phyloP scores from a whole-genome alignment of 2,113 vertebrate genomes.

The Dicrurus megarhynchus region DNA sequence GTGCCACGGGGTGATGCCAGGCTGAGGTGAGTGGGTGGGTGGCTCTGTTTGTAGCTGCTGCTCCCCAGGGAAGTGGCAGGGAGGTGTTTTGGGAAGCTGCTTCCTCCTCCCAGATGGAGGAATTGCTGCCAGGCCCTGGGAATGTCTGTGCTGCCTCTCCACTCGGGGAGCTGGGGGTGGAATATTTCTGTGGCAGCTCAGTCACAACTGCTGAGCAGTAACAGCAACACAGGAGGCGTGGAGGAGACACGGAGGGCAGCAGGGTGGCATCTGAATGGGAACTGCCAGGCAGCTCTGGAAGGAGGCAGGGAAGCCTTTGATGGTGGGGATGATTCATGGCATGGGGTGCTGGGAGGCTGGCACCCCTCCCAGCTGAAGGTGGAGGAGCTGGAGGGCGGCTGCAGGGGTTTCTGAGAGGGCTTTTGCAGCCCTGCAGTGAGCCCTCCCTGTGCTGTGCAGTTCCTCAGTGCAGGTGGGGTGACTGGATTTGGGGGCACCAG shows the following conservation, averaged over 20 bases:
- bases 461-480: background rate
- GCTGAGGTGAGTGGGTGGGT: background rate
- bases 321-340: background rate
- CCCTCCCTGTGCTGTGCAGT: background rate
- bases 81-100: background rate
- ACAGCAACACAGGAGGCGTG: background rate
- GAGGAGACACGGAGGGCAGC: background rate
- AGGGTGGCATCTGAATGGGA: background rate
- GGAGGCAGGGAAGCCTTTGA: background rate
- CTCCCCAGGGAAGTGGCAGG: background rate
- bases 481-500: no score
- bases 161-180: conserved; percentile 3
- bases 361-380: background rate
- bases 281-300: background rate
- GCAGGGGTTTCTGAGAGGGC: background rate
- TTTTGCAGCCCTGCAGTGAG: background rate
- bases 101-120: background rate
- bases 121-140: background rate
- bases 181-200: conserved; percentile 40
- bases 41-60: background rate
- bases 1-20: background rate
- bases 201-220: conserved; percentile 8
- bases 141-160: background rate
- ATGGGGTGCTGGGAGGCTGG: background rate
- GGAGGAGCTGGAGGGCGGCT: background rate